Evolutionary conservation across 2,113 vertebrate genomes (phyloP).

Genomic region (Alosa alosa): DNA sequence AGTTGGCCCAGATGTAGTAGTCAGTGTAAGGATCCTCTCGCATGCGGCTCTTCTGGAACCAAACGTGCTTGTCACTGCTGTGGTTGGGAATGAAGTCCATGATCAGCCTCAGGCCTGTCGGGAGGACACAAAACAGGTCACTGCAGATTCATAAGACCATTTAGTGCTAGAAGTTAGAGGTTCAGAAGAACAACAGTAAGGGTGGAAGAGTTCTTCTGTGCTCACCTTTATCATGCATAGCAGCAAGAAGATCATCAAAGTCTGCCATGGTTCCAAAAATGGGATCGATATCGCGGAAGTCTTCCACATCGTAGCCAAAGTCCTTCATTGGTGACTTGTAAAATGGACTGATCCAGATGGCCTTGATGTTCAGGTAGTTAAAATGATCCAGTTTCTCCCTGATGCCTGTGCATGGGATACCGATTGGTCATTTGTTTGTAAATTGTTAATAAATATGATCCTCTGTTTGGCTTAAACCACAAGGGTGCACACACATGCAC

Average conservation of each 20-base stretch:
- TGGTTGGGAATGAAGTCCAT: slow-evolving; percentile 97
- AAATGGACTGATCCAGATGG: slow-evolving; percentile 88
- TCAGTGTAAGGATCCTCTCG: slow-evolving; percentile 79
- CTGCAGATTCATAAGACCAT: background rate
- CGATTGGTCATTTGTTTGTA: background rate
- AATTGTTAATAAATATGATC: background rate
- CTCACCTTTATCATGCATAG: slow-evolving; percentile 86
- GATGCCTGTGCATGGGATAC: slow-evolving; percentile 74
- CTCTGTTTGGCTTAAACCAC: background rate
- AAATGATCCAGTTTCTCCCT: slow-evolving; percentile 85
- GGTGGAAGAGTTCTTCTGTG: background rate
- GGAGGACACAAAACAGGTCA: background rate
- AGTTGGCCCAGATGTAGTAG: slow-evolving; percentile 93
- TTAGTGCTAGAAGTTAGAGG: background rate
- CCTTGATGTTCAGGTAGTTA: slow-evolving; percentile 82
- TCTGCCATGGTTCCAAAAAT: slow-evolving; percentile 91
- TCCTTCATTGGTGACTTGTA: slow-evolving; percentile 89
- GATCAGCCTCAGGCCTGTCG: slow-evolving; percentile 87
- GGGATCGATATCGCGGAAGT: slow-evolving; percentile 85
- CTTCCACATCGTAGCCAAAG: slow-evolving; percentile 86
- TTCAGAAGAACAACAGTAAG: background rate
- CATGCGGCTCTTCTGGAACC: slow-evolving; percentile 89
- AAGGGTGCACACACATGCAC: background rate
- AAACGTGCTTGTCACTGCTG: slow-evolving; percentile 88
- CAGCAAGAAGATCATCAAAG: slow-evolving; percentile 84